phyloP scores from a whole-genome alignment of 2,113 vertebrate species.

The Thunnus thynnus region DNA sequence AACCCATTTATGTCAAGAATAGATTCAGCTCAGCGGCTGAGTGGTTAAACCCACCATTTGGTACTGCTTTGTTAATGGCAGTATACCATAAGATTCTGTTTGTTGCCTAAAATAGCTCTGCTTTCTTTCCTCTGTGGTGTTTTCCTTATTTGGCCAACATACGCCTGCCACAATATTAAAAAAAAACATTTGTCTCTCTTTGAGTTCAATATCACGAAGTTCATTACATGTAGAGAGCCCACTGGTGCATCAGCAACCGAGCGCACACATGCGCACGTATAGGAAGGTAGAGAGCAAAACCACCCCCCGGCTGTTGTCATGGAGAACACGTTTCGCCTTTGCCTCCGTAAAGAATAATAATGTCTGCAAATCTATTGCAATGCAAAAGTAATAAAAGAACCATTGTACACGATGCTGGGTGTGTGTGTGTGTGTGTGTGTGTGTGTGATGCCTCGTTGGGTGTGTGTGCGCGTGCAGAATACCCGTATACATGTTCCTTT shows the following conservation, averaged over 20 bases:
- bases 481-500: slow-evolving; percentile 53
- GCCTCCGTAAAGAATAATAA: slow-evolving; percentile 75
- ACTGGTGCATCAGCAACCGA: slow-evolving; percentile 9
- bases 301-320: slow-evolving; percentile 69
- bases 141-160: neutral
- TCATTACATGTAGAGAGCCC: slow-evolving; percentile 62
- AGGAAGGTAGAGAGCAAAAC: slow-evolving; percentile 19
- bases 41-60: slow-evolving; percentile 53
- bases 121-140: slow-evolving; percentile 3
- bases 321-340: slow-evolving; percentile 62
- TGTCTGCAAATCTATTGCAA: slow-evolving; percentile 54
- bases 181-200: slow-evolving; percentile 25
- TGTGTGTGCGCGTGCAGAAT: slow-evolving; percentile 21
- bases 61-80: slow-evolving; percentile 32
- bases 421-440: slow-evolving; percentile 1
- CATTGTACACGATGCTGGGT: slow-evolving; percentile 32
- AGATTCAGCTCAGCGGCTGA: slow-evolving; percentile 18
- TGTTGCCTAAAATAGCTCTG: neutral
- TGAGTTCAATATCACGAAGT: slow-evolving; percentile 52
- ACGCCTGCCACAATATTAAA: slow-evolving; percentile 21
- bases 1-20: slow-evolving; percentile 65
- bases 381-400: slow-evolving; percentile 61
- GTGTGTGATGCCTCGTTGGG: slow-evolving; percentile 10
- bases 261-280: neutral
- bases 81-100: neutral